A percentile compares a stretch with the other conserved stretches of the same genome.
Conservation (phyloP, 2,113 vertebrate species). For the Smithornis capensis region DNA sequence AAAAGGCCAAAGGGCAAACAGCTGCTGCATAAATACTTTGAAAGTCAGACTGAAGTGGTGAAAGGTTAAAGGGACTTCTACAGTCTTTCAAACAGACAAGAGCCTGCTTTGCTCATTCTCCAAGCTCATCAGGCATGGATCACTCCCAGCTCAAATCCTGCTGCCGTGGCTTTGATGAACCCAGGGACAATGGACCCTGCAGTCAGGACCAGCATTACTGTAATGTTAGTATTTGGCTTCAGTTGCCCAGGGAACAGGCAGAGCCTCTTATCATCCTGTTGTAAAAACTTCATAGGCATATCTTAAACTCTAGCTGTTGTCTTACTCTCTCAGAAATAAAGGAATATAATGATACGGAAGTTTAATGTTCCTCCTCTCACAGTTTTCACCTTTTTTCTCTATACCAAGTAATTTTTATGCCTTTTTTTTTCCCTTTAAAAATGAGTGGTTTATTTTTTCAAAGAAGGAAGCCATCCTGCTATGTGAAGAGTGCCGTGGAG, state of each 20-base stretch:
- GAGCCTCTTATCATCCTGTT: background rate
- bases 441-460: background rate
- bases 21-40: background rate
- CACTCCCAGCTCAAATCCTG: background rate
- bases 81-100: background rate
- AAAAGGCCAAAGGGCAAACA: conserved; percentile 17
- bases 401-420: background rate
- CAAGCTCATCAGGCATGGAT: background rate
- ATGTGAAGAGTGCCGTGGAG: background rate
- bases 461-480: background rate
- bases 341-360: background rate
- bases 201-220: background rate
- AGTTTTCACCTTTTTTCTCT: background rate
- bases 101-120: background rate
- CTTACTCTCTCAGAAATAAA: background rate
- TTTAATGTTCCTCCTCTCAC: background rate
- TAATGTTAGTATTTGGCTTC: background rate
- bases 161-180: background rate
- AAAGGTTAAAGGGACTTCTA: background rate
- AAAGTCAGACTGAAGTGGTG: background rate
- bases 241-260: background rate
- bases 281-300: background rate
- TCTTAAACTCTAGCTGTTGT: background rate
- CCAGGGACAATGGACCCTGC: background rate
- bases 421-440: background rate